phyloP scores from a whole-genome alignment of 2,888 invertebrate genomes.

The Thecocarcelia acutangulata region DNA sequence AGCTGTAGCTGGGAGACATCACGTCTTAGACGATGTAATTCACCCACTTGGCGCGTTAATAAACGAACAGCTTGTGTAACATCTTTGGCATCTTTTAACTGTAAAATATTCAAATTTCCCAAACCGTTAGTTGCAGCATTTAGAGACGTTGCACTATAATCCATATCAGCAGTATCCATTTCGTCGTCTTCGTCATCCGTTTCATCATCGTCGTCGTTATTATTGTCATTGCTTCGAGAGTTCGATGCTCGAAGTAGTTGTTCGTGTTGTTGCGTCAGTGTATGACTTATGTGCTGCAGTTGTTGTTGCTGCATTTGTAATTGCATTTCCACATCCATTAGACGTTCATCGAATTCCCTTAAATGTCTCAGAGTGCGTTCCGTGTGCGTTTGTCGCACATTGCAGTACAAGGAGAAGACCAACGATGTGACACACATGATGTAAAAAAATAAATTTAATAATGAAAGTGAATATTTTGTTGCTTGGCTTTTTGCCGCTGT shows the following conservation, averaged over 20 bases:
- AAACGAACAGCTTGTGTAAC: conserved; percentile 77
- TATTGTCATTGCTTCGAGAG: conserved; percentile 47
- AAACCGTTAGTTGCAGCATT: background rate
- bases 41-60: conserved; percentile 77
- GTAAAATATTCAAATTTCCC: conserved; percentile 57
- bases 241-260: conserved; percentile 37
- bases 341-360: conserved; percentile 80
- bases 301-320: conserved; percentile 71
- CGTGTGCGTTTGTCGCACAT: conserved; percentile 79
- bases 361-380: conserved; percentile 79
- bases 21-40: conserved; percentile 80
- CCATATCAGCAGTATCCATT: conserved; percentile 36
- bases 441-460: conserved; percentile 80
- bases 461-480: conserved; percentile 72
- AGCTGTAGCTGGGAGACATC: conserved; percentile 81
- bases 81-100: conserved; percentile 67
- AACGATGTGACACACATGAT: conserved; percentile 80
- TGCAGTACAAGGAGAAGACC: conserved; percentile 80
- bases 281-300: conserved; percentile 56
- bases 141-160: conserved; percentile 37
- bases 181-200: conserved; percentile 10
- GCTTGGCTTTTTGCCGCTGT: conserved; percentile 50
- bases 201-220: conserved; percentile 23
- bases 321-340: conserved; percentile 78
- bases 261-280: conserved; percentile 56